Conservation (phyloP, 2,888 invertebrate species). For the Oligia latruncula region DNA sequence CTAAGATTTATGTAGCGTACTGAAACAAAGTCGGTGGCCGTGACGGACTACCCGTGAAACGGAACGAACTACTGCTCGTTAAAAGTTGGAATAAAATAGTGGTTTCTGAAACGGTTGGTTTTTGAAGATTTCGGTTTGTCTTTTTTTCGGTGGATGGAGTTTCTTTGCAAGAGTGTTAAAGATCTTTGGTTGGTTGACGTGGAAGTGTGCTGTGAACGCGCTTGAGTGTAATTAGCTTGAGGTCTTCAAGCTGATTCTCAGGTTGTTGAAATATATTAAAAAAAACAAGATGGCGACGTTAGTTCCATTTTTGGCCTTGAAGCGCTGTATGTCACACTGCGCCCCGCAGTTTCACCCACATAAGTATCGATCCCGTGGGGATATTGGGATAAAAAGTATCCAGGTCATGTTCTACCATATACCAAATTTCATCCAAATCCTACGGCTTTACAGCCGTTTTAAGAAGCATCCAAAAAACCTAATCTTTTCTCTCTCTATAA, state of each 20-base stretch:
- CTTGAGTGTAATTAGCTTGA: not conserved
- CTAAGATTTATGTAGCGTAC: conserved; percentile 70
- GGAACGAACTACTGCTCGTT: conserved; percentile 69
- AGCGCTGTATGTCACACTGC: too few relatives aligned
- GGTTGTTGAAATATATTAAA: not conserved
- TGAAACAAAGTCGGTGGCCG: conserved; percentile 66
- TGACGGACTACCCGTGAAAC: conserved; percentile 68
- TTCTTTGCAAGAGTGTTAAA: conserved; percentile 2
- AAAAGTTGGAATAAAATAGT: conserved; percentile 68
- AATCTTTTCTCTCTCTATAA: not conserved
- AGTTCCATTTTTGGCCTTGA: too few relatives aligned
- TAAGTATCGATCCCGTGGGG: too few relatives aligned
- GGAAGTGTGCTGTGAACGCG: not conserved
- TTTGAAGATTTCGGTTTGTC: conserved; percentile 53
- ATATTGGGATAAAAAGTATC: too few relatives aligned
- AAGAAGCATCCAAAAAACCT: not conserved
- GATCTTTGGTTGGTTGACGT: not conserved
- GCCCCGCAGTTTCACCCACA: too few relatives aligned
- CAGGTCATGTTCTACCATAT: too few relatives aligned
- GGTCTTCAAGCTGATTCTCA: not conserved
- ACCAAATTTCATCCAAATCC: not conserved
- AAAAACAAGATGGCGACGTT: too few relatives aligned
- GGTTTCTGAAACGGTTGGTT: conserved; percentile 59
- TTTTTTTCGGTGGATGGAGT: conserved; percentile 18
- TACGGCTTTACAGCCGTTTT: not conserved